Evolutionary conservation across 2,113 vertebrate genomes (phyloP), one percentile per base, ranked within the genome.

Genomic region (Tylochromis polylepis): DNA sequence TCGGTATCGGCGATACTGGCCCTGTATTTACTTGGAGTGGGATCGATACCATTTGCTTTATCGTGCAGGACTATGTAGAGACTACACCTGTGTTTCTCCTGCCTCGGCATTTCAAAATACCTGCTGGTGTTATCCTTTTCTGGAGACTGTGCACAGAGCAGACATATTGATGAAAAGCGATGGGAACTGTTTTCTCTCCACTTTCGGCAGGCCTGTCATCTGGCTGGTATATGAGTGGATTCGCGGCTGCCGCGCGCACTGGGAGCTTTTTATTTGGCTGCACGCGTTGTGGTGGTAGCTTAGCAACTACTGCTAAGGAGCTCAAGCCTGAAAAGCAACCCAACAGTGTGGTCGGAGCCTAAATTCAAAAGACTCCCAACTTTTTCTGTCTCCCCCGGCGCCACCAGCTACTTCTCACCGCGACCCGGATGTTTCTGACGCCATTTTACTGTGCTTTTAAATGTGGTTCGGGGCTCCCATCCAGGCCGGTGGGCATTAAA

Each of bases 301-400:
- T 93, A 93, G 94, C 95, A 95, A 95, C 94, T 91, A 80, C 88
- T 29, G 87, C 85, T 87, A 86, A 92, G 87, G 51, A 85, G 60
- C 83, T 84, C 14, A 31, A 72, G 36, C n/a, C 77, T 92, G 81
- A 87, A 41, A 83, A 80, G 82, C 90, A 85, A 79, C 24, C 81
- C 85, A 87, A 80, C 87, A 24, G 81, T 81, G 87, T 22, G 80
- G 18, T 27, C 43, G 41, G 65, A 43, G 89, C 86, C 67, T 77
- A 82, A 20, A 57, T 80, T 85, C 51, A 53, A 65, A 84, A 75
- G 65, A 83, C 80, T 77, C 72, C 27, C 72, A 77, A 77, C 72
- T 85, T 65, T 78, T 65, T 56, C 22, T 78, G 43, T 34, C 55
- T 7, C 24, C 70, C n/a, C 77, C 65, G 46, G 70, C 70, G 46